Evolutionary conservation across 1,140 invertebrate genomes (phyloP).

Genomic region (Watersipora subatra): DNA sequence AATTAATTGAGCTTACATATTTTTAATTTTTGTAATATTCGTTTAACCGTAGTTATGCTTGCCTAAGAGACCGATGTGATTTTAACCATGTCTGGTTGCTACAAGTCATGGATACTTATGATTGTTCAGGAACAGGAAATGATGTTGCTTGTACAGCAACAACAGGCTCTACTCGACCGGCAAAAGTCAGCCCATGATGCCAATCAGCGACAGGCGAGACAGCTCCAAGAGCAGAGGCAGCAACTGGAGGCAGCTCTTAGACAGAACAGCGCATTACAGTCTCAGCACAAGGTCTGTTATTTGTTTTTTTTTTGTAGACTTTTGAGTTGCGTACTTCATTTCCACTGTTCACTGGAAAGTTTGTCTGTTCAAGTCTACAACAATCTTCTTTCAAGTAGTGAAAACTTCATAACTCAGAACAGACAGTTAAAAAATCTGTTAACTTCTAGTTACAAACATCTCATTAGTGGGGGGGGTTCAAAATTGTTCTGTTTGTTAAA

Average conservation of each 20-base stretch:
- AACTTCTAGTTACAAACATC: too few relatives aligned
- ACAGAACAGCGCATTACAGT: not conserved
- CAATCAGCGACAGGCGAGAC: slow-evolving; percentile 3
- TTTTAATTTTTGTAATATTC: not conserved
- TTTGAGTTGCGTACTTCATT: not conserved
- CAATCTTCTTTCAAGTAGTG: too few relatives aligned
- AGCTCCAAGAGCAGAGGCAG: not conserved
- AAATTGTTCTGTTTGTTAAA: too few relatives aligned
- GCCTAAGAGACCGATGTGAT: too few relatives aligned
- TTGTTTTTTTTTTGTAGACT: not conserved
- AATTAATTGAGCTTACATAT: not conserved
- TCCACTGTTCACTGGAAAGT: too few relatives aligned
- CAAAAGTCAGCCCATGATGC: slow-evolving; percentile 3
- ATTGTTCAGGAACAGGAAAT: not conserved
- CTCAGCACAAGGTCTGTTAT: not conserved
- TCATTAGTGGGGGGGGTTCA: too few relatives aligned
- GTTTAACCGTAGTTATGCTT: not conserved
- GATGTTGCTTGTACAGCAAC: slow-evolving; percentile 9
- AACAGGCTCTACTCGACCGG: slow-evolving; percentile 6
- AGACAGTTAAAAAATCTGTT: too few relatives aligned
- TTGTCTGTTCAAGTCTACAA: too few relatives aligned
- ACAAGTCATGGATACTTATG: too few relatives aligned
- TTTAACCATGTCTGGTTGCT: not conserved
- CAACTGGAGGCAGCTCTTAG: not conserved
- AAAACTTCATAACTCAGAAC: too few relatives aligned